Evolutionary conservation across 2,888 invertebrate genomes (phyloP).

Genomic region (Temnothorax ravouxi): DNA sequence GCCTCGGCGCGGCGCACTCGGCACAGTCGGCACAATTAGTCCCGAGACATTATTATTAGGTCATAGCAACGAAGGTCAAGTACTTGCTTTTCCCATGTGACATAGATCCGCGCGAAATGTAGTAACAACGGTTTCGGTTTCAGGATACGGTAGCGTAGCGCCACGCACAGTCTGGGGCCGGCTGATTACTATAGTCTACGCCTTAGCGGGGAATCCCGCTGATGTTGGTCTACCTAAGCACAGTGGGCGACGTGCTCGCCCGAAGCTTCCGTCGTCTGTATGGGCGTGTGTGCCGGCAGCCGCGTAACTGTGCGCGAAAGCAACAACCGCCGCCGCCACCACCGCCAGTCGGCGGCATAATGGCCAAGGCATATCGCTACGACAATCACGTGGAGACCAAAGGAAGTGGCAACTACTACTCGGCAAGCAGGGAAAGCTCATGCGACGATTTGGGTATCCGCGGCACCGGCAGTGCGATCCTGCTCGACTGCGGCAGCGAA

Average conservation of each 20-base stretch:
- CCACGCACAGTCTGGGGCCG: conserved; percentile 94
- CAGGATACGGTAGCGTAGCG: conserved; percentile 95
- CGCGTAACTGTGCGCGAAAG: conserved; percentile 81
- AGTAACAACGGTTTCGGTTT: conserved; percentile 65
- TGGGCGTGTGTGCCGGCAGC: conserved; percentile 87
- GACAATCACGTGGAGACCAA: conserved; percentile 84
- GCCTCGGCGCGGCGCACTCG: neutral
- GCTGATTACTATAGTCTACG: conserved; percentile 94
- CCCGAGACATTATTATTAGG: neutral
- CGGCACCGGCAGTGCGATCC: conserved; percentile 83
- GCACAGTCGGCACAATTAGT: neutral
- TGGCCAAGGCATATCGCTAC: conserved; percentile 82
- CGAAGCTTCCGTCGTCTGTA: conserved; percentile 92
- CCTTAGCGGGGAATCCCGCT: conserved; percentile 95
- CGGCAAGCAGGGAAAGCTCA: conserved; percentile 83
- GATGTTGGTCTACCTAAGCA: conserved; percentile 95
- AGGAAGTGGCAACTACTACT: conserved; percentile 79
- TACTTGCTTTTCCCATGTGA: neutral
- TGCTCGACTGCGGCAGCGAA: conserved; percentile 85
- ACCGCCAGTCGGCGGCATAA: conserved; percentile 79
- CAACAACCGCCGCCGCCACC: conserved; percentile 79
- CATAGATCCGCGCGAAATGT: neutral
- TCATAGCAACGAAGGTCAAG: neutral
- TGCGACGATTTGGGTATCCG: conserved; percentile 84
- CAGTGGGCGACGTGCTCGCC: conserved; percentile 95